Conservation (phyloP, 2,888 invertebrate species). For the Cryptus armator region DNA sequence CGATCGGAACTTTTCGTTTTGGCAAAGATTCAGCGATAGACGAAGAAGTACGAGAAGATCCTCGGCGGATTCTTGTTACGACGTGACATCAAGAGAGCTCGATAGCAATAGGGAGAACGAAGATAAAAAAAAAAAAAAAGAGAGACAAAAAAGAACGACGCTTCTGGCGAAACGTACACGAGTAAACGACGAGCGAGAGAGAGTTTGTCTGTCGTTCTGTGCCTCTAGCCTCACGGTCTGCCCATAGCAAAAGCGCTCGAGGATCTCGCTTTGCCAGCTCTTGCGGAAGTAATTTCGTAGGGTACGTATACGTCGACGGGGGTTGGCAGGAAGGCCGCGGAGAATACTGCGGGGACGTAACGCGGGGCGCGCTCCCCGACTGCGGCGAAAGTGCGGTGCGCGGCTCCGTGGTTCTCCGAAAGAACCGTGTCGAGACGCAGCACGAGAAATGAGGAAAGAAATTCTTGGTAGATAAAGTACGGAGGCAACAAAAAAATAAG, state of each 20-base stretch:
- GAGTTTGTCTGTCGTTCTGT: slow-evolving; percentile 53
- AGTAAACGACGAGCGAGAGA: slow-evolving; percentile 26
- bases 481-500: slow-evolving; percentile 15
- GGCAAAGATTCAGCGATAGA: slow-evolving; percentile 31
- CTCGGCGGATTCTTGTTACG: slow-evolving; percentile 56
- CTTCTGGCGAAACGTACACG: slow-evolving; percentile 33
- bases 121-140: slow-evolving; percentile 23
- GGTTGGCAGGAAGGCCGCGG: slow-evolving; percentile 35
- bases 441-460: slow-evolving; percentile 29
- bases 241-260: slow-evolving; percentile 41
- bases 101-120: slow-evolving; percentile 41
- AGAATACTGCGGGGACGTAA: slow-evolving; percentile 51
- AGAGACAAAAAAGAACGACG: slow-evolving; percentile 12
- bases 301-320: slow-evolving; percentile 25
- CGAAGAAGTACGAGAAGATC: slow-evolving; percentile 42
- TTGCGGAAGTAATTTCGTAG: slow-evolving; percentile 59
- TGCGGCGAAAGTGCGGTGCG: slow-evolving; percentile 50
- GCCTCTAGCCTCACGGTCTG: slow-evolving; percentile 43
- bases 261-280: slow-evolving; percentile 63
- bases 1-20: background rate
- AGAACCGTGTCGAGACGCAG: background rate
- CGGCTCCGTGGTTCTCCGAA: slow-evolving; percentile 15
- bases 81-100: slow-evolving; percentile 59
- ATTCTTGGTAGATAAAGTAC: slow-evolving; percentile 40
- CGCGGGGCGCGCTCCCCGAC: slow-evolving; percentile 23